phyloP scores from a whole-genome alignment of 2,113 vertebrate species.

The Tonatia bakeri region DNA sequence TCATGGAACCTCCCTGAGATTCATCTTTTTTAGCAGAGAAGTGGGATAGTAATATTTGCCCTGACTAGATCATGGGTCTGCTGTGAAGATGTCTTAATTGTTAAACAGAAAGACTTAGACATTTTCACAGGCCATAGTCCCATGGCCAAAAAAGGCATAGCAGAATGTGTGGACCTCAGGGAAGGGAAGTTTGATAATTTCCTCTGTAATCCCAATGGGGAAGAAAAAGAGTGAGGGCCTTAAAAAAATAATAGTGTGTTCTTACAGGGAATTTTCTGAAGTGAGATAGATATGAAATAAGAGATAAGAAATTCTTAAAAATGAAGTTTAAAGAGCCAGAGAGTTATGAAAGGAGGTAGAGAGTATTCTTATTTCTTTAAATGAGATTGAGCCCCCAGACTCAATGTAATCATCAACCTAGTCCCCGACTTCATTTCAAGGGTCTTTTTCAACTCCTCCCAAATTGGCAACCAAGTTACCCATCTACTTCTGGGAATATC shows the following conservation, averaged over 20 bases:
- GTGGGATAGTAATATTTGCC: background rate
- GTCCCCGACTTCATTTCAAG: background rate
- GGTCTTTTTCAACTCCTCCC: background rate
- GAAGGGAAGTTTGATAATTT: background rate
- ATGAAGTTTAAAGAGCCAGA: background rate
- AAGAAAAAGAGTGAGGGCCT: background rate
- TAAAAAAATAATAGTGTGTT: background rate
- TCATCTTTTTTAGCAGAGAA: background rate
- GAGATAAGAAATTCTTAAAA: constrained; percentile 29
- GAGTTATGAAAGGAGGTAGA: background rate
- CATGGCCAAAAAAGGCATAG: constrained; percentile 1
- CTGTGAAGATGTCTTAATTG: background rate
- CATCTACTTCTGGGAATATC: background rate
- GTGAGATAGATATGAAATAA: background rate
- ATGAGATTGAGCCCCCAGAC: background rate
- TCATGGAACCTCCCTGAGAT: background rate
- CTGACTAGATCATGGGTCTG: background rate
- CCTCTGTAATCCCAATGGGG: background rate
- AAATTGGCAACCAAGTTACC: background rate
- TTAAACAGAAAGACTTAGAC: background rate
- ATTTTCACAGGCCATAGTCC: background rate
- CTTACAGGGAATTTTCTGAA: background rate
- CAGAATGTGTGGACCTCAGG: background rate
- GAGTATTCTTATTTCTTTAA: background rate
- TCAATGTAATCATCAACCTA: background rate